Evolutionary conservation across 92 coral and sea anemone genomes (phyloP).

Genomic region (Plumapathes pennacea): DNA sequence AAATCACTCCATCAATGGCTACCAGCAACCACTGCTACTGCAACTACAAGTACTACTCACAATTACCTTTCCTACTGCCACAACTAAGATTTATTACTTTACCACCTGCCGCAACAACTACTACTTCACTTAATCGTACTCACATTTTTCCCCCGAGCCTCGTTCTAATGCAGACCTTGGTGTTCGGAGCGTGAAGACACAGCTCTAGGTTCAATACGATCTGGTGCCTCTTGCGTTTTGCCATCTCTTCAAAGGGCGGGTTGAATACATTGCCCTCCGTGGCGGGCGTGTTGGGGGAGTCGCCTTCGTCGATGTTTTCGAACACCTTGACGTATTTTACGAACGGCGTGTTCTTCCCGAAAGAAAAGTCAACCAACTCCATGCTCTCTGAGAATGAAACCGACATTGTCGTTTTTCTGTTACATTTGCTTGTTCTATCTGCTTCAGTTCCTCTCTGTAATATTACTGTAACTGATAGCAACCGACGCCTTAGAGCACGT

Average conservation of each 20-base stretch:
- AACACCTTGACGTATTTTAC: conserved; percentile 82
- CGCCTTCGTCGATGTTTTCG: conserved; percentile 84
- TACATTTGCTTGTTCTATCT: too few relatives aligned
- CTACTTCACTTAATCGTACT: conserved; percentile 25
- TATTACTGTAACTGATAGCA: too few relatives aligned
- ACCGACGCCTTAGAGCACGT: too few relatives aligned
- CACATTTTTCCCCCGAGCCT: conserved; percentile 94
- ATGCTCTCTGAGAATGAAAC: conserved; percentile 56
- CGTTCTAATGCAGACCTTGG: conserved; percentile 73
- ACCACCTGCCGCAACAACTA: too few relatives aligned
- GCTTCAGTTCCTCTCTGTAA: too few relatives aligned
- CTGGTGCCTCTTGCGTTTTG: conserved; percentile 81
- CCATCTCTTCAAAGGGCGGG: conserved; percentile 70
- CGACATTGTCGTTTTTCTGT: too few relatives aligned
- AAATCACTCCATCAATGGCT: too few relatives aligned
- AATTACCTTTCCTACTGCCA: too few relatives aligned
- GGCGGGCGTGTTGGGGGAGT: conserved; percentile 72
- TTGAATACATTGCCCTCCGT: conserved; percentile 60
- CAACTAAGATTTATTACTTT: too few relatives aligned
- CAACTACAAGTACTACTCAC: too few relatives aligned
- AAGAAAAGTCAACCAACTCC: conserved; percentile 86
- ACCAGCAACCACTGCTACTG: too few relatives aligned
- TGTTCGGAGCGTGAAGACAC: conserved; percentile 86
- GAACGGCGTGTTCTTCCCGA: conserved; percentile 88
- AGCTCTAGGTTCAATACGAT: conserved; percentile 85